Conservation (phyloP, 2,797 vertebrate species). For the Rhinogobio ventralis region DNA sequence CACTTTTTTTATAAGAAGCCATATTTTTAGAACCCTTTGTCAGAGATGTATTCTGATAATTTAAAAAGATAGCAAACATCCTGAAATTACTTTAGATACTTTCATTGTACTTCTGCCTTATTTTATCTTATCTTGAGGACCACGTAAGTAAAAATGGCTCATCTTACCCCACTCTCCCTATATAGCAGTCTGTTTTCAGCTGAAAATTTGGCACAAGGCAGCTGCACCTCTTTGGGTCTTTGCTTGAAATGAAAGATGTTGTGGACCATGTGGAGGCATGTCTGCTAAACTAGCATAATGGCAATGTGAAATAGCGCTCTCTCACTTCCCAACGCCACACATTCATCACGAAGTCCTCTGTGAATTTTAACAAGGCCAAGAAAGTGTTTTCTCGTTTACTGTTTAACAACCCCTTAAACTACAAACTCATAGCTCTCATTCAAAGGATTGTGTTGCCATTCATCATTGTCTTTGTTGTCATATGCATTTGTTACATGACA, state of each 20-base stretch:
- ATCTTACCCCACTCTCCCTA: neutral
- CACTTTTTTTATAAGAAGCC: no score
- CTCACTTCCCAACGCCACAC: slow-evolving; percentile 15
- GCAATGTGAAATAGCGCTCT: neutral
- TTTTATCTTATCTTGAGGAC: no score
- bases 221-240: neutral
- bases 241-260: slow-evolving; percentile 15
- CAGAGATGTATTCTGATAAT: no score
- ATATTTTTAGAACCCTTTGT: no score
- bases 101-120: no score
- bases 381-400: slow-evolving; percentile 25
- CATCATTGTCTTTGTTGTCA: slow-evolving; percentile 1
- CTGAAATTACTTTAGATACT: no score
- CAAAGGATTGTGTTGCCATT: neutral
- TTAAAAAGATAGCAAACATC: no score
- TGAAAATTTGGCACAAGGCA: no score
- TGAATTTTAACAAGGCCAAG: slow-evolving; percentile 45
- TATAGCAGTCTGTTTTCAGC: neutral
- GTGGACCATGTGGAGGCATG: slow-evolving; percentile 12
- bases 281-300: slow-evolving; percentile 8
- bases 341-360: slow-evolving; percentile 26
- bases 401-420: slow-evolving; percentile 40
- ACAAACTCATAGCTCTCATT: neutral
- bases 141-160: no score
- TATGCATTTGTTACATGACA: slow-evolving; percentile 3